Conservation (phyloP, 2,888 invertebrate species). For the Coenonympha glycerion region DNA sequence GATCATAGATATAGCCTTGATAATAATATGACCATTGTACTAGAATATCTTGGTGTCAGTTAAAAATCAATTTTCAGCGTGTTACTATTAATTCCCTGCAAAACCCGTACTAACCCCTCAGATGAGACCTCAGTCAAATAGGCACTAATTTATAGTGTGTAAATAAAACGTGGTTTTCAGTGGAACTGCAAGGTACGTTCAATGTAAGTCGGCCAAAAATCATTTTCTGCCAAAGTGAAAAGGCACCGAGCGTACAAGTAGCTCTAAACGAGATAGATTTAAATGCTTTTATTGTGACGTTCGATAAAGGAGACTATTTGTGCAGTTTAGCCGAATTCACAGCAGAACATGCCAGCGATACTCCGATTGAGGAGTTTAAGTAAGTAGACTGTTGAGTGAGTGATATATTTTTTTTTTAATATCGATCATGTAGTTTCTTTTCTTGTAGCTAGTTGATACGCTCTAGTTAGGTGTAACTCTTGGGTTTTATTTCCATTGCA, state of each 20-base stretch:
- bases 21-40: too few species aligned
- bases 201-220: conserved; percentile 38
- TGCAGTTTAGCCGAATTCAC: conserved; percentile 39
- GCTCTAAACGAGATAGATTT: conserved; percentile 40
- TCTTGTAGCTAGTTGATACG: too few species aligned
- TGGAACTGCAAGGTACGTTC: conserved; percentile 40
- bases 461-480: too few species aligned
- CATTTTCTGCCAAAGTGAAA: conserved; percentile 46
- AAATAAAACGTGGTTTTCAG: conserved; percentile 31
- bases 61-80: background rate
- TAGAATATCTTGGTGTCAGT: background rate
- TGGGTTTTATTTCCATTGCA: too few species aligned
- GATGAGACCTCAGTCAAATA: too few species aligned
- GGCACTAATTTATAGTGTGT: background rate
- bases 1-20: background rate
- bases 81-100: too few species aligned
- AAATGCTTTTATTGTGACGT: conserved; percentile 39
- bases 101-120: too few species aligned
- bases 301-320: conserved; percentile 42
- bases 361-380: conserved; percentile 37
- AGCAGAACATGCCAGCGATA: conserved; percentile 32
- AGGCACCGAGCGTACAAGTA: conserved; percentile 37
- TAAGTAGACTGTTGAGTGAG: too few species aligned
- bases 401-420: too few species aligned
- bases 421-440: too few species aligned